Base-by-base conservation (phyloP, 2,113 vertebrate genomes). In the Sinocyclocheilus maitianheensis region DNA sequence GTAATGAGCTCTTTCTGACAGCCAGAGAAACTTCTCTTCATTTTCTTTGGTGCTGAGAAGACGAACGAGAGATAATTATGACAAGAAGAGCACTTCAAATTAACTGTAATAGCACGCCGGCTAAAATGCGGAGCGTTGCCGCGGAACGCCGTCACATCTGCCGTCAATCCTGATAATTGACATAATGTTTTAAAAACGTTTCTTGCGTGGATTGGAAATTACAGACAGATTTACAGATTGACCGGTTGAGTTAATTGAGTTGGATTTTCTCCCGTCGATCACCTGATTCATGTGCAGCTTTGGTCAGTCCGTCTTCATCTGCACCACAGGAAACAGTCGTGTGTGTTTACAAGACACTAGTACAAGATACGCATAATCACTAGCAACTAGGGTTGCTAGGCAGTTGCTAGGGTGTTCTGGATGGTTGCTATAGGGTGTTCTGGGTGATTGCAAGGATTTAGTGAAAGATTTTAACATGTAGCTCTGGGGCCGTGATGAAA, bases 1-100 rank as follows among this genome's bases (percentile, higher is more conserved):
- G 62, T 85, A 88, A 88, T 77, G 71, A 88, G 83, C 60, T 65
- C 14, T 58, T 82, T 67, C 60, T 76, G 81, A 84, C 77, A 72
- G 67, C 46, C 48, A 84, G 20, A 72, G 78, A 85, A 81, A 80
- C 63, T 84, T 62, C 83, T 82, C 87, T 85, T 88, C 76, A 85
- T 83, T 82, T 82, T 88, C 63, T 58, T 72, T 77, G 63, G 72
- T 83, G 87, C 84, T 78, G 51, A 78, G 20, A 16, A 62, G 74
- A 58, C 58, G 26, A 51, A 67, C 9, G 26, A 12, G 75, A 26
- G 62, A 72, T 88, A 85, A 85, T 85, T 88, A 88, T 85, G 62
- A 75, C 71, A 72, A 55, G 40, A 75, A 34, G 55, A 84, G 78
- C 77, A 63, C 77, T 77, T 85, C 11, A 81, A 81, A 88, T 81